Conservation (phyloP, 2,888 invertebrate genomes). For the Agrenia bidenticulata region DNA sequence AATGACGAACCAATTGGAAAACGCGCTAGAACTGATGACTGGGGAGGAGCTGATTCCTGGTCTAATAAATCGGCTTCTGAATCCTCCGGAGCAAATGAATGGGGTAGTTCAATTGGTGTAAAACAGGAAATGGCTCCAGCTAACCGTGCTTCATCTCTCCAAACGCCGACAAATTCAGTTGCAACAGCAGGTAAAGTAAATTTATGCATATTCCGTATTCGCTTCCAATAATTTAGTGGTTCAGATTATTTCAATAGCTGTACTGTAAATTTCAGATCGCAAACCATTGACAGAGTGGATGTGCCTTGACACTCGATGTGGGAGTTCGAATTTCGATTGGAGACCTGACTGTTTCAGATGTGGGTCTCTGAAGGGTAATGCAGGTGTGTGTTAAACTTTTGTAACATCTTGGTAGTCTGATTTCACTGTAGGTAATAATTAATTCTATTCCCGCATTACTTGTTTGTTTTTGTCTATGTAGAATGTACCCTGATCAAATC, state of each 20-base stretch:
- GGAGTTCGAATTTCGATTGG: constrained; percentile 11
- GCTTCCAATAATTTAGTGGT: too few relatives aligned
- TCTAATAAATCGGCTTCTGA: background rate
- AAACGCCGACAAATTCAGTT: background rate
- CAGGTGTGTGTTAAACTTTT: too few relatives aligned
- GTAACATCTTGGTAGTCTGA: too few relatives aligned
- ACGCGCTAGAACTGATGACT: background rate
- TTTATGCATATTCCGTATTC: too few relatives aligned
- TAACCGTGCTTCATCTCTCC: too few relatives aligned
- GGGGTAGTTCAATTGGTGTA: background rate
- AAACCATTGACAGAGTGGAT: constrained; percentile 19
- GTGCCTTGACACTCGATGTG: constrained; percentile 10
- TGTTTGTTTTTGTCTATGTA: too few relatives aligned
- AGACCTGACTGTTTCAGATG: constrained; percentile 9
- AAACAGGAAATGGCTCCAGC: background rate
- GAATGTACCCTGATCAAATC: too few relatives aligned
- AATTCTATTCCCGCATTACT: too few relatives aligned
- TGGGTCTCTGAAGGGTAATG: too few relatives aligned
- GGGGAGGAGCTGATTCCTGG: background rate
- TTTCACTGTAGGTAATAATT: too few relatives aligned
- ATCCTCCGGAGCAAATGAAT: background rate
- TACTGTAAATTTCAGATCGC: too few relatives aligned
- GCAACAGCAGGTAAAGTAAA: background rate
- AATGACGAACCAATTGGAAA: constrained; percentile 11
- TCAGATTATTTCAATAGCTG: too few relatives aligned